Evolutionary conservation across 2,888 invertebrate genomes (phyloP).

Genomic region (Melanophora roralis): DNA sequence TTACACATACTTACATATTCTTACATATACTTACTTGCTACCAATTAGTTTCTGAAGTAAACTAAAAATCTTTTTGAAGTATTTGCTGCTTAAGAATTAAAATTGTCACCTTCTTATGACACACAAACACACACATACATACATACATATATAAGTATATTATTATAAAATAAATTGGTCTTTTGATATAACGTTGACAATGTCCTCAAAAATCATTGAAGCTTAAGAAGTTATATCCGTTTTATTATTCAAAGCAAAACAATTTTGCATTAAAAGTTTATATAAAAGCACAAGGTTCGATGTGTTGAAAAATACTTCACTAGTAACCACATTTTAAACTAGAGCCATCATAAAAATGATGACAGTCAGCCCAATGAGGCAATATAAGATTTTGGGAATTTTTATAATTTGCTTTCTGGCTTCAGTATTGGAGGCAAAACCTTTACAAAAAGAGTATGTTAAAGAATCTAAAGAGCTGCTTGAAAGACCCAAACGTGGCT

Average conservation of each 20-base stretch:
- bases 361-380: not conserved
- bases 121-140: too few species aligned
- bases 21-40: too few species aligned
- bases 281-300: slow-evolving; percentile 37
- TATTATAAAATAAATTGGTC: too few species aligned
- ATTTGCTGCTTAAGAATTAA: slow-evolving; percentile 28
- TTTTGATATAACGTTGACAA: too few species aligned
- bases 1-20: too few species aligned
- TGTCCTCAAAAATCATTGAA: slow-evolving; percentile 67
- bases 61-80: too few species aligned
- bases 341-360: not conserved
- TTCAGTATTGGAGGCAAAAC: slow-evolving; percentile 5
- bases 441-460: not conserved
- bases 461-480: not conserved
- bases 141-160: too few species aligned
- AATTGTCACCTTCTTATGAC: slow-evolving; percentile 47
- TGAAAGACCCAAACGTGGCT: slow-evolving; percentile 48
- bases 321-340: not conserved
- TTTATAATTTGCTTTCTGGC: slow-evolving; percentile 18
- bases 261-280: slow-evolving; percentile 5
- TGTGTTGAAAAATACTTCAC: not conserved
- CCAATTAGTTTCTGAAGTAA: too few species aligned
- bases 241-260: slow-evolving; percentile 24
- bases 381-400: slow-evolving; percentile 12
- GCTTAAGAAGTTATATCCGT: slow-evolving; percentile 67